phyloP scores from a whole-genome alignment of 2,888 invertebrate species.

The Ischnura elegans region DNA sequence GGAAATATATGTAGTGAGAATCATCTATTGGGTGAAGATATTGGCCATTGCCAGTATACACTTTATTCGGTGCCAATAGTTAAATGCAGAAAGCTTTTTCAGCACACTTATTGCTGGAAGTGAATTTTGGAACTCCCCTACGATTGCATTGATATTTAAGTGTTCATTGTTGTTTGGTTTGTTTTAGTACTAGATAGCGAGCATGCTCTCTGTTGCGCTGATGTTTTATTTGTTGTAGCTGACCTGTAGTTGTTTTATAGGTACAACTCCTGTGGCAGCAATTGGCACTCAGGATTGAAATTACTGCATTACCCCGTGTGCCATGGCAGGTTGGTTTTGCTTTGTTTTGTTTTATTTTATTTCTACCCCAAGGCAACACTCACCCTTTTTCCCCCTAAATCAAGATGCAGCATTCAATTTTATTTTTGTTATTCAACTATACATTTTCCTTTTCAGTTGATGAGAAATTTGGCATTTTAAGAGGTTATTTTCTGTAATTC shows the following conservation, averaged over 20 bases:
- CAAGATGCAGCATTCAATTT: not conserved
- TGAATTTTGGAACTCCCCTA: too few relatives aligned
- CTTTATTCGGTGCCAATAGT: too few relatives aligned
- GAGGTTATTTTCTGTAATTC: not conserved
- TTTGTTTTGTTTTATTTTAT: slow-evolving; percentile 63
- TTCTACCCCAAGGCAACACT: not conserved
- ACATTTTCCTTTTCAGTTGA: not conserved
- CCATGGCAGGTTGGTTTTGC: slow-evolving; percentile 66
- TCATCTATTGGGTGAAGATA: too few relatives aligned
- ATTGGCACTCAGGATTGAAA: slow-evolving; percentile 65
- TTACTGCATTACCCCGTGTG: slow-evolving; percentile 59
- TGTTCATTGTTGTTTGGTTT: slow-evolving; percentile 48
- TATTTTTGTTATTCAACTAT: not conserved
- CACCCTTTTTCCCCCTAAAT: not conserved
- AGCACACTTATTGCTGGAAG: too few relatives aligned
- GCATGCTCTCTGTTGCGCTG: slow-evolving; percentile 63
- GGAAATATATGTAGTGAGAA: too few relatives aligned
- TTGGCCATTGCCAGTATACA: too few relatives aligned
- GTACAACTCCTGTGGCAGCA: slow-evolving; percentile 65
- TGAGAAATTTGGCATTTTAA: not conserved
- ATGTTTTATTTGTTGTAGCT: slow-evolving; percentile 66
- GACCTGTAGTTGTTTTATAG: slow-evolving; percentile 67
- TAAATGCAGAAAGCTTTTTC: too few relatives aligned
- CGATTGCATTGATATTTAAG: not conserved
- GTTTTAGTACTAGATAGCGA: slow-evolving; percentile 58